These are phyloP conservation scores for Drosophila demipolita DNA, from an alignment of 2,888 invertebrate genomes.

Conservation along the genomic window DNA sequence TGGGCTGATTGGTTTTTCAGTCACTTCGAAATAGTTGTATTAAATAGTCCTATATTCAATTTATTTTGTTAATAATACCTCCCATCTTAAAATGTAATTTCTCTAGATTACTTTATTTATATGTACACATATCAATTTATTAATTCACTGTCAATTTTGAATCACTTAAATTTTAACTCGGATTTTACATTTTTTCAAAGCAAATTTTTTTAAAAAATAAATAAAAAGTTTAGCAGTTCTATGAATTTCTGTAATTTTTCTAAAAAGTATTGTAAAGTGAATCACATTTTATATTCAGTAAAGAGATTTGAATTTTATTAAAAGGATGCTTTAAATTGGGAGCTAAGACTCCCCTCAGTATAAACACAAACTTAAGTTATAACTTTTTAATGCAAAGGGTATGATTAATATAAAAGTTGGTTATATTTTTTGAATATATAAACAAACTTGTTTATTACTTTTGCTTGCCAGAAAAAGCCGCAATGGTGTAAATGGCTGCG, in stretches of 20 bases:
- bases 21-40: neutral
- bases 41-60: neutral
- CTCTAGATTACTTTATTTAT: neutral
- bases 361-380: neutral
- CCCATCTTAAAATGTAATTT: neutral
- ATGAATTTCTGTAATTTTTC: neutral
- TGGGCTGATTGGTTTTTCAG: neutral
- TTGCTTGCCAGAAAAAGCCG: conserved; percentile 10
- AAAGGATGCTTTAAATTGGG: neutral
- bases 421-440: conserved; percentile 42
- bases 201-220: neutral
- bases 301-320: neutral
- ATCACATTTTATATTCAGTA: neutral
- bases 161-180: neutral
- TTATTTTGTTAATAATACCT: neutral
- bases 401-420: conserved; percentile 7
- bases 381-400: conserved; percentile 3
- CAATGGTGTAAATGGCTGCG: conserved; percentile 53
- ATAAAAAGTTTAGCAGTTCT: neutral
- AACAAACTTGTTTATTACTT: conserved; percentile 67
- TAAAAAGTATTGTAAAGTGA: neutral
- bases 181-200: neutral
- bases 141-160: neutral
- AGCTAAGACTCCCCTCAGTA: neutral
- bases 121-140: neutral